These are phyloP conservation scores for Lepidotrigona ventralis DNA, from an alignment of 1,140 invertebrate genomes.

Conservation along the genomic window DNA sequence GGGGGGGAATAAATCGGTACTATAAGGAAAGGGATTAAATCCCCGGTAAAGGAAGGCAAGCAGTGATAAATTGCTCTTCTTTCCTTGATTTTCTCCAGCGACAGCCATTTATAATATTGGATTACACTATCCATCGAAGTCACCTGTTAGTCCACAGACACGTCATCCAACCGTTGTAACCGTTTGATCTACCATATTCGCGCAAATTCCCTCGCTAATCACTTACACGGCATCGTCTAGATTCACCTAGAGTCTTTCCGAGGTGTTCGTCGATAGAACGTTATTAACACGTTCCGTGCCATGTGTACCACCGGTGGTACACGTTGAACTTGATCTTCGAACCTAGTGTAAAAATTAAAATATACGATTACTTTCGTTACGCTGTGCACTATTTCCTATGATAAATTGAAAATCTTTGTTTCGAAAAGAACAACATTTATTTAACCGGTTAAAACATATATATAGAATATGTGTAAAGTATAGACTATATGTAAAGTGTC, in stretches of 20 bases:
- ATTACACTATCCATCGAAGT: constrained; percentile 69
- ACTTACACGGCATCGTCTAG: neutral
- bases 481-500: too few relatives aligned
- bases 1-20: constrained; percentile 62
- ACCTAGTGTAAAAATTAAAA: too few relatives aligned
- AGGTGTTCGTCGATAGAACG: neutral
- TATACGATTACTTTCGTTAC: too few relatives aligned
- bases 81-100: constrained; percentile 28
- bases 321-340: too few relatives aligned
- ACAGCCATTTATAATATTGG: constrained; percentile 67
- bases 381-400: too few relatives aligned
- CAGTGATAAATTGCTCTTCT: constrained; percentile 63
- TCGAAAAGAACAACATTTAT: too few relatives aligned
- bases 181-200: neutral
- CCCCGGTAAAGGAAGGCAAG: constrained; percentile 39
- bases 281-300: too few relatives aligned
- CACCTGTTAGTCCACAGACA: constrained; percentile 33
- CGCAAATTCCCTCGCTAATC: neutral
- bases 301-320: too few relatives aligned
- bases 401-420: too few relatives aligned
- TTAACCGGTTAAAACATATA: too few relatives aligned
- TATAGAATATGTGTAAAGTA: too few relatives aligned
- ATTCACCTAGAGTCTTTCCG: neutral
- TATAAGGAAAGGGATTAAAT: constrained; percentile 65
- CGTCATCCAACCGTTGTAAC: neutral